Conservation (phyloP, 2,113 vertebrate genomes). For the Caranx melampygus region DNA sequence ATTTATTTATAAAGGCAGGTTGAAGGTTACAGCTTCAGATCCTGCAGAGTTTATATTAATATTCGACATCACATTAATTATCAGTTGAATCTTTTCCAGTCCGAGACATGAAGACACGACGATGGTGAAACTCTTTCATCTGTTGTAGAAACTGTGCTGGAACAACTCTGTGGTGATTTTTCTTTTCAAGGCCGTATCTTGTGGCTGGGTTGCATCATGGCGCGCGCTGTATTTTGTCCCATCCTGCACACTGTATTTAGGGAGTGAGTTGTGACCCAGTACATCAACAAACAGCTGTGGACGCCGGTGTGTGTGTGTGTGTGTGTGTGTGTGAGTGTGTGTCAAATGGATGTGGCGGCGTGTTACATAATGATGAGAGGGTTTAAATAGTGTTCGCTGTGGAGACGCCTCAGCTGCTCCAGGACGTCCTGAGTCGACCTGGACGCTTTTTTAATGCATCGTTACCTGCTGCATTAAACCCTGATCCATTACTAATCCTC, state of each 20-base stretch:
- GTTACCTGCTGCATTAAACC: not conserved
- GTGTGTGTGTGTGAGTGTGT: not conserved
- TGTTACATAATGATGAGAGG: slow-evolving; percentile 14
- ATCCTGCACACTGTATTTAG: not conserved
- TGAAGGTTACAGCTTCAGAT: too few relatives aligned
- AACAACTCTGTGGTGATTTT: not conserved
- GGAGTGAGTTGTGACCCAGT: not conserved
- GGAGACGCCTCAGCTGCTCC: not conserved
- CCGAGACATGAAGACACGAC: too few relatives aligned
- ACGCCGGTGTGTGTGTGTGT: not conserved
- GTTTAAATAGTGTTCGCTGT: not conserved
- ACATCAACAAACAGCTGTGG: slow-evolving; percentile 10
- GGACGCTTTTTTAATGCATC: not conserved
- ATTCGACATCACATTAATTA: not conserved
- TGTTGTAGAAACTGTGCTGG: not conserved
- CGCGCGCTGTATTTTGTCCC: not conserved
- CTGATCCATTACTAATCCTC: not conserved
- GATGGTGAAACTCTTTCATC: not conserved
- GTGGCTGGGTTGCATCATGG: not conserved
- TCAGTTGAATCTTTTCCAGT: not conserved
- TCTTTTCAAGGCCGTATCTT: not conserved
- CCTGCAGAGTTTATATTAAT: too few relatives aligned
- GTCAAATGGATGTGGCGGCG: slow-evolving; percentile 12
- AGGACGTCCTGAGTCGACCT: not conserved
- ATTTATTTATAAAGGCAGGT: too few relatives aligned